These are phyloP conservation scores for Neuroscelio doddi DNA, from an alignment of 2,888 invertebrate genomes.

Conservation along the genomic window DNA sequence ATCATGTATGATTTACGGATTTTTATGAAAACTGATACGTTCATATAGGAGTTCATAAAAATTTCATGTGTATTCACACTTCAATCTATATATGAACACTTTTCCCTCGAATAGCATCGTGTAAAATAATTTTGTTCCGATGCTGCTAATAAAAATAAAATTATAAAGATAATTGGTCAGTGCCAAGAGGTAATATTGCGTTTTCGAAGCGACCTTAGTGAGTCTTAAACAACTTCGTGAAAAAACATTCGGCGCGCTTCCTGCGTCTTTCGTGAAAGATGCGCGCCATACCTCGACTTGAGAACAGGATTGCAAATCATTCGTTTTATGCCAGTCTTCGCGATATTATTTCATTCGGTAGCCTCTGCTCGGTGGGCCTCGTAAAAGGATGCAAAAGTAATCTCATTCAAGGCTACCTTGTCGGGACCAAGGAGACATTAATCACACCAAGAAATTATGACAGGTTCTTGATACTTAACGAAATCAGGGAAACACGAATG, in stretches of 20 bases:
- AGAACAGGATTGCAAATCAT: conserved; percentile 47
- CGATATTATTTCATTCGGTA: conserved; percentile 49
- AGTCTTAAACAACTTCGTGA: conserved; percentile 34
- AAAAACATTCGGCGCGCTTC: conserved; percentile 40
- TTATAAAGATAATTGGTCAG: no score
- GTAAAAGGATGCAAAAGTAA: conserved; percentile 41
- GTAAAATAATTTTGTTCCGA: no score
- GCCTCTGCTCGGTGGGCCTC: conserved; percentile 33
- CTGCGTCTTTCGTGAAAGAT: conserved; percentile 28
- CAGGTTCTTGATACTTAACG: neutral
- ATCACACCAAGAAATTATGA: neutral
- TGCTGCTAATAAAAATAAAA: no score
- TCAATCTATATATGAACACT: no score
- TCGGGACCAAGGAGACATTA: neutral
- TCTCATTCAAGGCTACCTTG: conserved; percentile 33
- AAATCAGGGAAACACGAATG: no score
- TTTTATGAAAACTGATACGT: no score
- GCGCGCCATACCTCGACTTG: conserved; percentile 12
- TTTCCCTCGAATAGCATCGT: no score
- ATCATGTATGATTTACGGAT: no score
- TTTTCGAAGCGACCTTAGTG: no score
- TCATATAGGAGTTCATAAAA: no score
- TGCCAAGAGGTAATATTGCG: no score
- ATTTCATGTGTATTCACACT: no score
- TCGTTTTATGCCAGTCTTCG: conserved; percentile 44